A percentile compares a stretch with the other conserved stretches of the same genome.
Evolutionary conservation across 2,888 invertebrate genomes (phyloP).

Genomic region (Steinernema hermaphroditum): DNA sequence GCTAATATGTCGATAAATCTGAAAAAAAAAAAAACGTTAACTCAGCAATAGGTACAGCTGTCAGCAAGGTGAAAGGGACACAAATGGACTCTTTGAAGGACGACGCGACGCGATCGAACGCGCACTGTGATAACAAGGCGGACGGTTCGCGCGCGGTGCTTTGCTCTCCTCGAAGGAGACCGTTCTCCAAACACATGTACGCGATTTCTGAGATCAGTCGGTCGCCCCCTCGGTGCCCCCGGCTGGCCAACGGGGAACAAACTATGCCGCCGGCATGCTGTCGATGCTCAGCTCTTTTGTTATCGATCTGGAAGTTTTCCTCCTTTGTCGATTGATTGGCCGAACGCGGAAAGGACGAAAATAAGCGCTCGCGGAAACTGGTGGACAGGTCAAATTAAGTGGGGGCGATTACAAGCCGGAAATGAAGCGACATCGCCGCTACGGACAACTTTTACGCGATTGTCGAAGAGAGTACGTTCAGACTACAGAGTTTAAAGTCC

Average conservation of each 20-base stretch:
- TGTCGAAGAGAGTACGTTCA: neutral
- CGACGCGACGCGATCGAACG: constrained; percentile 7
- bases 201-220: neutral
- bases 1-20: neutral
- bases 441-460: neutral
- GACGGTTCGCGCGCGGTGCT: constrained; percentile 27
- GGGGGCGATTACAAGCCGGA: neutral
- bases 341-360: neutral
- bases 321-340: neutral
- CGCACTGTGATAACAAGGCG: constrained; percentile 25
- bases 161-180: neutral
- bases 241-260: neutral
- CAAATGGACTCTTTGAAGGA: constrained; percentile 20
- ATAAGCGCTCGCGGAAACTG: neutral
- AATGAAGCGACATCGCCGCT: neutral
- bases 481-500: constrained; percentile 16
- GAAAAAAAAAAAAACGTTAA: neutral
- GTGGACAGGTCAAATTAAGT: neutral
- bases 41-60: constrained; percentile 15
- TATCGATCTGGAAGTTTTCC: constrained; percentile 7
- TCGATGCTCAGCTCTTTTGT: neutral
- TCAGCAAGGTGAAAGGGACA: constrained; percentile 13
- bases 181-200: neutral
- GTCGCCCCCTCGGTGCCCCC: neutral
- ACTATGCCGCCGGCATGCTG: neutral